Conservation (phyloP, 2,888 invertebrate genomes). For the Epistrophe eligans region DNA sequence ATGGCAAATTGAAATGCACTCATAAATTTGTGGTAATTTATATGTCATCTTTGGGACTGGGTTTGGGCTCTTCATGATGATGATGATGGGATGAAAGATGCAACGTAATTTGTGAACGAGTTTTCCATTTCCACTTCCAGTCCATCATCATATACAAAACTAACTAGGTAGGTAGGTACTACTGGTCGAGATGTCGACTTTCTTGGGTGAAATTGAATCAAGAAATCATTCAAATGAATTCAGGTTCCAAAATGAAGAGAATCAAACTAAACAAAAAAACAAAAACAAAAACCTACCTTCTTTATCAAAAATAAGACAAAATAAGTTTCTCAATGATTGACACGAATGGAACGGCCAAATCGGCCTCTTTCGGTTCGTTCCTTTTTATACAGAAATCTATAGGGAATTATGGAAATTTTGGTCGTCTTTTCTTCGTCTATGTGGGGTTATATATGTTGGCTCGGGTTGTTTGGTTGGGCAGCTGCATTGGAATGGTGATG, state of each 20-base stretch:
- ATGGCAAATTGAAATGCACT: slow-evolving; percentile 43
- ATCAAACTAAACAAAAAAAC: slow-evolving; percentile 5
- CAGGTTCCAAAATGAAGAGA: slow-evolving; percentile 56
- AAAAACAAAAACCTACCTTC: background rate
- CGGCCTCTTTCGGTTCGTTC: slow-evolving; percentile 45
- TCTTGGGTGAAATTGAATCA: slow-evolving; percentile 74
- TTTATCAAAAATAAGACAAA: slow-evolving; percentile 47
- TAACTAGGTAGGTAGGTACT: slow-evolving; percentile 1
- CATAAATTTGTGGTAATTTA: slow-evolving; percentile 73
- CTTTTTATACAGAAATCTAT: slow-evolving; percentile 49
- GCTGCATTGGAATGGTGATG: slow-evolving; percentile 54
- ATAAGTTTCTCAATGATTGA: slow-evolving; percentile 71
- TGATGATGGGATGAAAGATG: slow-evolving; percentile 28
- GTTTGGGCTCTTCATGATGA: background rate
- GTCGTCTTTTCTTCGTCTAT: slow-evolving; percentile 43
- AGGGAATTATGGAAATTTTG: slow-evolving; percentile 74
- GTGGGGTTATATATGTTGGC: slow-evolving; percentile 13
- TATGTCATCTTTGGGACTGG: slow-evolving; percentile 57
- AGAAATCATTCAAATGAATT: slow-evolving; percentile 74
- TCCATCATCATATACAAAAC: background rate
- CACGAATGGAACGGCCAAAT: slow-evolving; percentile 54
- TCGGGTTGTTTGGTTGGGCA: slow-evolving; percentile 26
- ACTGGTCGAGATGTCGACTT: slow-evolving; percentile 42
- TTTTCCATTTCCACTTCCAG: slow-evolving; percentile 42
- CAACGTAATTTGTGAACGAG: slow-evolving; percentile 71